Evolutionary conservation across 2,797 vertebrate genomes (phyloP).

Genomic region (Pseudocheirus occidentalis): DNA sequence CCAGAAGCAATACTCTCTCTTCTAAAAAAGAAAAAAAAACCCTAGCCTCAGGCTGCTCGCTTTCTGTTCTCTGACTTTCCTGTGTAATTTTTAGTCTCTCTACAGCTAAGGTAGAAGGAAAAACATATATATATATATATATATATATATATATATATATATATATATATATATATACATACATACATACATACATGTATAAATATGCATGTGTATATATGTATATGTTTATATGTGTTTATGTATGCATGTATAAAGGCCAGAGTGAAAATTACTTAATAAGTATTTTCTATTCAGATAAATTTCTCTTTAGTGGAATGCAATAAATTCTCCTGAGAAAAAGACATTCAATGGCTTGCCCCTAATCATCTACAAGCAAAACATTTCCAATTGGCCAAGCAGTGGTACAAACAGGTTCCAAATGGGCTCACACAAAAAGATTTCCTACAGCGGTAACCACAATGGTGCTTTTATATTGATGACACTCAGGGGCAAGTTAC

Average conservation of each 20-base stretch:
- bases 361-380: constrained; percentile 52
- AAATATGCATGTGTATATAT: too few species aligned
- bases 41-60: background rate
- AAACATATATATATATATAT: background rate
- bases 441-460: constrained; percentile 51
- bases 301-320: constrained; percentile 42
- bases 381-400: constrained; percentile 60
- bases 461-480: constrained; percentile 52
- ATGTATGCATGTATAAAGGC: background rate
- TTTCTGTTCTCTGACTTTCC: constrained; percentile 5
- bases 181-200: too few species aligned
- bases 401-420: constrained; percentile 37
- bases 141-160: too few species aligned
- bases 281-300: constrained; percentile 53
- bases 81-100: constrained; percentile 38
- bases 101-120: background rate
- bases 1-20: background rate
- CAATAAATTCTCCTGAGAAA: constrained; percentile 59
- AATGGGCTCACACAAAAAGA: constrained; percentile 49
- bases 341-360: constrained; percentile 40
- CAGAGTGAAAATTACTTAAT: constrained; percentile 56
- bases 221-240: too few species aligned
- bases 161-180: too few species aligned
- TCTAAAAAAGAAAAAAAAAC: background rate
- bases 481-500: constrained; percentile 36